These are phyloP conservation scores for Idaea aversata DNA, from an alignment of 2,888 invertebrate species.

Conservation along the genomic window DNA sequence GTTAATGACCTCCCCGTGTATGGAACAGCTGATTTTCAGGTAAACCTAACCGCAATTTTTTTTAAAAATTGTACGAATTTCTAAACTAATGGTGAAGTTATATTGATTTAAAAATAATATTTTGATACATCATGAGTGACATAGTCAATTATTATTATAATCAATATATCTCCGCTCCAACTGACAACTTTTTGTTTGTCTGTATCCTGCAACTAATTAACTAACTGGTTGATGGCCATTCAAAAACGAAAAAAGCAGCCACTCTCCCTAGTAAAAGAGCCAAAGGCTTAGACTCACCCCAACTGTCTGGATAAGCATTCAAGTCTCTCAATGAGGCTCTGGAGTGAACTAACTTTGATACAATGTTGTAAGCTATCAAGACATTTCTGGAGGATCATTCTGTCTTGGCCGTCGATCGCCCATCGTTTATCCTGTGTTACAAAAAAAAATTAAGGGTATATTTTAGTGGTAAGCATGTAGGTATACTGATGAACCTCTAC, in stretches of 20 bases:
- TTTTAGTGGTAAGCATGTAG: not conserved
- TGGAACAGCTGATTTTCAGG: too few relatives aligned
- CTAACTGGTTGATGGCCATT: too few relatives aligned
- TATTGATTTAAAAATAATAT: not conserved
- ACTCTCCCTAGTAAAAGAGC: not conserved
- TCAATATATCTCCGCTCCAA: too few relatives aligned
- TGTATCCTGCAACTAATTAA: too few relatives aligned
- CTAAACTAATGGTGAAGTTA: too few relatives aligned
- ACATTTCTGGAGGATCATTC: conserved; percentile 92
- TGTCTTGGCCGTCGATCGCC: conserved; percentile 91
- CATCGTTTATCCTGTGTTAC: conserved; percentile 90
- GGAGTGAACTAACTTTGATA: conserved; percentile 94
- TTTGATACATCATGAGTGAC: not conserved
- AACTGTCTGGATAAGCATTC: conserved; percentile 95
- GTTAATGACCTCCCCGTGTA: too few relatives aligned
- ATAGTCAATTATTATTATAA: not conserved
- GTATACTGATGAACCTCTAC: not conserved
- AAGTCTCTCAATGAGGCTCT: conserved; percentile 94
- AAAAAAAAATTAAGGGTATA: not conserved
- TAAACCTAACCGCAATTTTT: too few relatives aligned
- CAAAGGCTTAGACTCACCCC: conserved; percentile 78
- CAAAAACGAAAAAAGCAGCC: too few relatives aligned
- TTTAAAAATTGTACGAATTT: too few relatives aligned
- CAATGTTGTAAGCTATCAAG: conserved; percentile 95
- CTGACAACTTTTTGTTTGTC: not conserved